Evolutionary conservation across 2,113 vertebrate species (phyloP), one percentile per base, ranked within the genome.

Genomic region (Herpailurus yagouaroundi): DNA sequence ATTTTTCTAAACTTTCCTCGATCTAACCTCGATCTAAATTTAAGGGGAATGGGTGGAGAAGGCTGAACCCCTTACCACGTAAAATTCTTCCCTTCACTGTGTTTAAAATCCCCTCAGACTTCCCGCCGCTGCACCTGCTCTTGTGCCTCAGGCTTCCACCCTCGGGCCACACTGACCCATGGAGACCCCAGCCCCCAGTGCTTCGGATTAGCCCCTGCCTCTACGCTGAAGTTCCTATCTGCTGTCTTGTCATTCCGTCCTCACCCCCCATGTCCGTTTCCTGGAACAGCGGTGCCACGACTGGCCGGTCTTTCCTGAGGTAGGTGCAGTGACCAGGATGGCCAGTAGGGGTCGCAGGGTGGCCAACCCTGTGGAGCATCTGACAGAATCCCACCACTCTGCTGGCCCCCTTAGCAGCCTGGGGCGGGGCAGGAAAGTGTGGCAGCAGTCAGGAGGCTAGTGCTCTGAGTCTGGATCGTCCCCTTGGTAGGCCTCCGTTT

Each of bases 331-430:
- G 66, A 90, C 71, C 16, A 27, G 33, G 3, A 4, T 27, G 55
- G 55, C 74, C 97, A 81, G 69, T n/a, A 96, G 92, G 45, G 80
- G 90, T n/a, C 79, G 13, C 89, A 19, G 14, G 25, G 74, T 0
- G 0, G 57, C 12, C 0, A 14, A 3, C 64, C 48, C 15, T 0
- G 7, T 7, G 15, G 38, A 41, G 19, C 45, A 0, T 0, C 23
- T 0, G 7, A 45, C 3, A 29, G 55, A 52, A 64, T 25, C 38
- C 45, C 1, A 5, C 57, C 0, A 6, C 52, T 27, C 64, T 0
- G 11, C 5, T 11, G 38, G 27, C 13, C 4, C 38, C n/a, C 25
- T 19, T 19, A 86, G 60, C 38, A 16, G 23, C 13, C 27, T 74
- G 2, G 18, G 10, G 23, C 1, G 31, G n/a, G 57, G 21, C 21